A percentile compares a stretch with the other conserved stretches of the same genome.
Evolutionary conservation across 2,113 vertebrate species (phyloP).

Genomic region (Epinephelus lanceolatus): DNA sequence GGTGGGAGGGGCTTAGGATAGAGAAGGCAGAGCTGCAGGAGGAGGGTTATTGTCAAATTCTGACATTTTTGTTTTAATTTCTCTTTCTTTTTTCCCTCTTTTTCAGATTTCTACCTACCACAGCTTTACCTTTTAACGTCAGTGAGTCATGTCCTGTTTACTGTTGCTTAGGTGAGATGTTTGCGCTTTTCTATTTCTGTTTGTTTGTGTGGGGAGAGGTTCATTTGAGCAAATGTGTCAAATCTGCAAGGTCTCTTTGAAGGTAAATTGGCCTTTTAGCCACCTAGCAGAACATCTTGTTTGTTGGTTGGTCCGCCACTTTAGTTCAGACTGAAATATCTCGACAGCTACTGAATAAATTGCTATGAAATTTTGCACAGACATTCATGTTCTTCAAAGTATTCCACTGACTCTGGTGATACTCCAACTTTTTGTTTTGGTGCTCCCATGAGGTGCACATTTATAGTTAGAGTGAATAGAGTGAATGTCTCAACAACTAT

Average conservation of each 20-base stretch:
- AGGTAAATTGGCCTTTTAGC: neutral
- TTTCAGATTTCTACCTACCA: no score
- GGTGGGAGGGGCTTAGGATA: no score
- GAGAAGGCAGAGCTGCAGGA: no score
- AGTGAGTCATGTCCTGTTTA: neutral
- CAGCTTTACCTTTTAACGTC: neutral
- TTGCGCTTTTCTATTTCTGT: neutral
- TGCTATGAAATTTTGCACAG: no score
- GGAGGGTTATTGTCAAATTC: no score
- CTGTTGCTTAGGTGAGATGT: neutral
- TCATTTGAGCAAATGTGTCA: neutral
- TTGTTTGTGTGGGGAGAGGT: neutral
- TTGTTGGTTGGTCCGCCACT: neutral
- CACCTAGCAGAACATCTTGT: neutral
- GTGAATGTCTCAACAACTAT: neutral
- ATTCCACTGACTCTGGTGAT: neutral
- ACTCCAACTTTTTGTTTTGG: neutral
- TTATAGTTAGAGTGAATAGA: neutral
- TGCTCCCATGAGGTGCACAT: no score
- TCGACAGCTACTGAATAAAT: neutral
- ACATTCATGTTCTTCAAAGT: no score
- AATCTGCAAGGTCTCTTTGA: no score
- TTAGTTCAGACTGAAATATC: neutral
- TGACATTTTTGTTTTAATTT: no score
- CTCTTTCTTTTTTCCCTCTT: no score